Conservation (phyloP, 1,140 invertebrate species). For the Tetraneura akinire region DNA sequence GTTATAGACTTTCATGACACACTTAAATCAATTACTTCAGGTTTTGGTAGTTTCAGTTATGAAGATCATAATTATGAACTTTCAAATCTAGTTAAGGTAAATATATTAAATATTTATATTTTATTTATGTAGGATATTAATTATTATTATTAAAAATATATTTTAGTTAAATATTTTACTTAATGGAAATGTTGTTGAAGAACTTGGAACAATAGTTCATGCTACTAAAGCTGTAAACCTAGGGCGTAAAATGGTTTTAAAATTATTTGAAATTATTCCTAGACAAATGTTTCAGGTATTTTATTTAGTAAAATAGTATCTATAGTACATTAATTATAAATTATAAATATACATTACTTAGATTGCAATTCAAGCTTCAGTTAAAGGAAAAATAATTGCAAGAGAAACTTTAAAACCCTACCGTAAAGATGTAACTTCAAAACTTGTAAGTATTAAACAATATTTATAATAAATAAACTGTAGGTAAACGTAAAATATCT, state of each 20-base stretch:
- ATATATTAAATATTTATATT: neutral
- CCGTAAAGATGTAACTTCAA: constrained; percentile 82
- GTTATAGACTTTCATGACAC: constrained; percentile 93
- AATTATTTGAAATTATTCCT: constrained; percentile 86
- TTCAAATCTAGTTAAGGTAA: constrained; percentile 62
- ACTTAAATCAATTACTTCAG: constrained; percentile 85
- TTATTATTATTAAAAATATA: neutral
- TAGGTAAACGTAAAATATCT: no score
- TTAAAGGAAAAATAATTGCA: constrained; percentile 80
- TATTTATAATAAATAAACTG: no score
- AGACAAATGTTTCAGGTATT: constrained; percentile 76
- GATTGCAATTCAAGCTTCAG: constrained; percentile 85
- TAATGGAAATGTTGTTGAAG: constrained; percentile 82
- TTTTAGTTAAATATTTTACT: constrained; percentile 61
- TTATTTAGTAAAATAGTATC: no score
- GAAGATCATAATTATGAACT: constrained; percentile 67
- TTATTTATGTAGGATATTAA: neutral
- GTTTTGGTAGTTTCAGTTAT: constrained; percentile 98
- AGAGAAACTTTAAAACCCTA: constrained; percentile 85
- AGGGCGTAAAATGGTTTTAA: constrained; percentile 72
- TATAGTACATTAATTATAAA: neutral
- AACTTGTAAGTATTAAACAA: constrained; percentile 53
- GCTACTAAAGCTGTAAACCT: constrained; percentile 66
- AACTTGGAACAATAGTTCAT: constrained; percentile 85
- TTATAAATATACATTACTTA: constrained; percentile 53